These are phyloP conservation scores for Bolinopsis microptera DNA, from an alignment of 37 sponge, comb jelly and placozoan genomes.

Conservation along the genomic window DNA sequence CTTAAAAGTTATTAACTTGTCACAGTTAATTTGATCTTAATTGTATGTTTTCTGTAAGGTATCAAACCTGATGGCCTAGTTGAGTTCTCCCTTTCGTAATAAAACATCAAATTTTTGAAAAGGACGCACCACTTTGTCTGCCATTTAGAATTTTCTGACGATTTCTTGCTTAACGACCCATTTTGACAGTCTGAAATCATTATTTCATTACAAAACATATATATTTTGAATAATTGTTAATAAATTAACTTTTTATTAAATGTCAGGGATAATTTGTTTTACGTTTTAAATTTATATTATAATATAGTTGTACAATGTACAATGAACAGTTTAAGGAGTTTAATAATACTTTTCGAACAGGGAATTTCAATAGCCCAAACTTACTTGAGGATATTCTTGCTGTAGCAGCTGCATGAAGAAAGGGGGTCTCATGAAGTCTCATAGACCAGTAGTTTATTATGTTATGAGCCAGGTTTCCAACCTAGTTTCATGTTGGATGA, in stretches of 20 bases:
- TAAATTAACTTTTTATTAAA: no score
- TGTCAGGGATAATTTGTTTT: no score
- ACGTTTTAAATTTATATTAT: no score
- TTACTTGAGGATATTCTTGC: background rate
- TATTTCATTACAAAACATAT: no score
- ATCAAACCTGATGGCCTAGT: constrained; percentile 29
- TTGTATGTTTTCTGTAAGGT: no score
- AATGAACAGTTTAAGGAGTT: no score
- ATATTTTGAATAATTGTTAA: no score
- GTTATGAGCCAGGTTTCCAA: background rate
- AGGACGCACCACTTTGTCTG: constrained; percentile 39
- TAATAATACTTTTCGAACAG: no score
- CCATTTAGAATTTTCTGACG: constrained; percentile 34
- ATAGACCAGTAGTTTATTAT: constrained; percentile 36
- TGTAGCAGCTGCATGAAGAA: constrained; percentile 26
- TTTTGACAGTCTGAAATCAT: background rate
- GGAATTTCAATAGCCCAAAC: no score
- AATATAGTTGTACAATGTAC: no score
- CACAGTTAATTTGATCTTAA: no score
- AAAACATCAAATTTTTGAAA: constrained; percentile 21
- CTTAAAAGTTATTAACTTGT: no score
- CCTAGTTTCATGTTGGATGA: background rate
- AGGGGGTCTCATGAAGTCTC: constrained; percentile 28
- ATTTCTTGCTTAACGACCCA: constrained; percentile 19
- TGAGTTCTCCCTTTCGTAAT: constrained; percentile 37